Evolutionary conservation across 1,140 invertebrate species (phyloP), one percentile per base, ranked within the genome.

Genomic region (Drosophila triauraria): DNA sequence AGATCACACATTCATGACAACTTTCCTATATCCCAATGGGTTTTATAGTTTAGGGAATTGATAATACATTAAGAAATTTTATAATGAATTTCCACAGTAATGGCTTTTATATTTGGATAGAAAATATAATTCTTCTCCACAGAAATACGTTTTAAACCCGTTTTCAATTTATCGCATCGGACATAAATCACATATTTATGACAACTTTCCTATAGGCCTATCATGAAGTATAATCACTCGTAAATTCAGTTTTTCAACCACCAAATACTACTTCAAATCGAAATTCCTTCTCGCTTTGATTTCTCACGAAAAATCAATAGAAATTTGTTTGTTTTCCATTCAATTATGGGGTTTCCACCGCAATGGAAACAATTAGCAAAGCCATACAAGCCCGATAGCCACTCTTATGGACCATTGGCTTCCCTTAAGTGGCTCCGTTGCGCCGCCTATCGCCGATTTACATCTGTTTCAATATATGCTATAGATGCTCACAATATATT

Each of bases 381-480:
- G 72, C 79, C 79, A 78, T 78, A 74, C 15, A 58, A 54, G 12
- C 13, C 25, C 23, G 48, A 72, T 30, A 43, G 58, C 54, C 63
- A 75, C 57, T 87, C 42, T 56, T 12, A 63, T 59, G 48, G 80
- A 38, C 59, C 50, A 76, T 69, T 74, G 42, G 63, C 32, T 57
- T 56, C 51, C 64, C 57, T 81, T 78, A 84, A 79, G 67, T 64
- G 78, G 74, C 75, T 64, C 69, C 78, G 77, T 56, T 54, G 35
- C 71, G 62, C 82, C 56, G 47, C 62, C 51, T 68, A 75, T 75
- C 68, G 69, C 47, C 85, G 81, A 90, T 88, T 88, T 88, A 88
- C 84, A 88, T 88, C 84, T 88, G 85, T 63, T 84, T 75, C 74
- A 71, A 84, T 74, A 62, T 35, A 54, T 56, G 51, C 13, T 61